Base-by-base conservation (phyloP, 2,888 invertebrate genomes). In the Rhingia rostrata region DNA sequence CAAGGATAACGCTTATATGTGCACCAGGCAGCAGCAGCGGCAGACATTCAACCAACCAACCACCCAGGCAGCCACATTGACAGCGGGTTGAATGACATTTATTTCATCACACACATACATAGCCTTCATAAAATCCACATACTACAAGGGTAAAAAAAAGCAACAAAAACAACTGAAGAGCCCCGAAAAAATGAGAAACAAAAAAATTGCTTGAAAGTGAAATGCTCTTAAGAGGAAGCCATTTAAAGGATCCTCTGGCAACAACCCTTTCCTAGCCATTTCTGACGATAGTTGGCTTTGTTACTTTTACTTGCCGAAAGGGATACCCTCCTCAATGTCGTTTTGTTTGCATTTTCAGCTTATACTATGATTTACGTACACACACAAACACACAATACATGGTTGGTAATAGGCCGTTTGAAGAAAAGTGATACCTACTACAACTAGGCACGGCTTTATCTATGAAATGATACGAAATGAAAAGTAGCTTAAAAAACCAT, bases 61-160 rank as follows among this genome's bases (percentile, higher is more conserved):
- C 32, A 49, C 49, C 22, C 72, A 47, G 30, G 47, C 69, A 35
- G 49, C 37, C 51, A 32, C 67, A 80, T 84, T 61, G 79, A 69
- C 84, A 75, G 39, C 22, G 84, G 74, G 84, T 80, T 84, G 80
- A 84, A 84, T 80, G 84, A 84, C 84, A 80, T 80, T 75, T 70
- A 60, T 70, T 70, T 37, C 66, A 30, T 49, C 78, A 12, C 60
- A 51, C 22, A 56, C 41, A 66, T 41, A 54, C 39, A 54, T 47
- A 63, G 37, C 47, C 12, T 61, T 60, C 39, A 45, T 9, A 35
- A 33, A 41, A 41, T 41, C 41, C 3, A 41, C 7, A 10, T 10
- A 41, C 7, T 41, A 41, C 6, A 41, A 41, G 10, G 39, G 43
- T 10, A 33, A 10, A 53, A 49, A 53, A 56, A 45, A 12, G 30